Base-by-base conservation (phyloP, 2,888 invertebrate species). In the Limenitis camilla region DNA sequence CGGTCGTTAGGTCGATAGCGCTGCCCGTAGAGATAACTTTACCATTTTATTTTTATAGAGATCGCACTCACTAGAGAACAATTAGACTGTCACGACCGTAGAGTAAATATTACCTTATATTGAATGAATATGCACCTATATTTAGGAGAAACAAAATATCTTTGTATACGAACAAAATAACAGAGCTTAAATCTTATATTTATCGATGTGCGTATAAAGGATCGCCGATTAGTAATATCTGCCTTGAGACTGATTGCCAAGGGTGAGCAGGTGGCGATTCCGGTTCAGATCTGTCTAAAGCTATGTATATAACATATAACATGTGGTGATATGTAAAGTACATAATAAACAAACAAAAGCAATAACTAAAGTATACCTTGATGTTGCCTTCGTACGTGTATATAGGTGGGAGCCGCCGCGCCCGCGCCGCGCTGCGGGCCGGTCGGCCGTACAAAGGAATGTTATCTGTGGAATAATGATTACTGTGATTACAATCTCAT, bases 311-410 rank as follows among this genome's bases (percentile, higher is more conserved):
- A 83, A 80, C 74, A 82, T 84, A 83, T 19, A 74, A 73, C 71
- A 55, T 71, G 73, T 74, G 76, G 85, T 85, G 85, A 85, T 86
- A 85, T 83, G 72, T 83, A 78, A 78, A 83, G 76, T 83, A 84
- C 81, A 82, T 83, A 73, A 72, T 75, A 73, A 76, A 76, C 72
- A 76, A 84, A 84, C 82, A 81, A 79, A 86, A 87, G 86, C 86
- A 86, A 87, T 86, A 86, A 85, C 80, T 85, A 86, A 85, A 81
- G 86, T 87, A 86, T 87, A 87, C 87, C 82, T 83, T 84, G 79
- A 81, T 78, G 86, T 85, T 87, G 86, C 86, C 86, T 87, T 87
- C 77, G 72, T 73, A 69, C 40, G 50, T 56, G 56, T 56, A 53
- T 43, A 38, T 49, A 50, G 11, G 40, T 50, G 19, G 27, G n/a